These are phyloP conservation scores for Vollenhovia emeryi DNA, from an alignment of 1,140 invertebrate species.

Conservation along the genomic window DNA sequence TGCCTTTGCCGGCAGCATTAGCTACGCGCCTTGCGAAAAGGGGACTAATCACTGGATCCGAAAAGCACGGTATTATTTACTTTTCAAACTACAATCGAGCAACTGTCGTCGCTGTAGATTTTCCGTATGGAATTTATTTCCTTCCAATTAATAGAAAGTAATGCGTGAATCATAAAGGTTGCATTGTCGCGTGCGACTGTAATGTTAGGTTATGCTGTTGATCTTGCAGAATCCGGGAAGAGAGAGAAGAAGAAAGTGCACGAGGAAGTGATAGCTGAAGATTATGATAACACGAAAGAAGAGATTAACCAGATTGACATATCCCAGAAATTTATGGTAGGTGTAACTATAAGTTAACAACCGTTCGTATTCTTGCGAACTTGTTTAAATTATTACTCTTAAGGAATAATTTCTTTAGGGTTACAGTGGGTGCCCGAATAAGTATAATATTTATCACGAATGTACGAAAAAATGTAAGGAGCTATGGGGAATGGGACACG, in stretches of 20 bases:
- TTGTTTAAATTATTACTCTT: background rate
- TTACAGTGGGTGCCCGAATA: conserved; percentile 96
- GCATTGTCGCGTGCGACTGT: background rate
- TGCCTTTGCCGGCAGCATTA: conserved; percentile 95
- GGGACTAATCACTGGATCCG: conserved; percentile 88
- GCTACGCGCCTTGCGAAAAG: conserved; percentile 94
- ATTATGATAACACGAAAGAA: conserved; percentile 89
- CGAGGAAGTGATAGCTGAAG: conserved; percentile 95
- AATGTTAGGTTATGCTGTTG: background rate
- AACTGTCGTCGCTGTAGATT: background rate
- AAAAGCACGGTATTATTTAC: conserved; percentile 82
- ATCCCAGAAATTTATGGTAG: conserved; percentile 83
- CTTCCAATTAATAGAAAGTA: background rate
- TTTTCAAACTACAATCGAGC: background rate
- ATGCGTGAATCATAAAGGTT: background rate
- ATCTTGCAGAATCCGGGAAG: conserved; percentile 78
- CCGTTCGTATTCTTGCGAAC: conserved; percentile 80
- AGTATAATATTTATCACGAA: conserved; percentile 97
- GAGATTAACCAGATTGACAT: conserved; percentile 82
- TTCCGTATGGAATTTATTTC: background rate
- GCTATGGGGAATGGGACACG: conserved; percentile 92
- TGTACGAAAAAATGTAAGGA: conserved; percentile 96
- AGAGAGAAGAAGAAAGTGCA: conserved; percentile 85
- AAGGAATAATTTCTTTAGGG: conserved; percentile 82
- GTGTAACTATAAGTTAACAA: conserved; percentile 76